These are phyloP conservation scores for Amblyjoppa fuscipennis DNA, from an alignment of 2,888 invertebrate genomes.

Conservation along the genomic window DNA sequence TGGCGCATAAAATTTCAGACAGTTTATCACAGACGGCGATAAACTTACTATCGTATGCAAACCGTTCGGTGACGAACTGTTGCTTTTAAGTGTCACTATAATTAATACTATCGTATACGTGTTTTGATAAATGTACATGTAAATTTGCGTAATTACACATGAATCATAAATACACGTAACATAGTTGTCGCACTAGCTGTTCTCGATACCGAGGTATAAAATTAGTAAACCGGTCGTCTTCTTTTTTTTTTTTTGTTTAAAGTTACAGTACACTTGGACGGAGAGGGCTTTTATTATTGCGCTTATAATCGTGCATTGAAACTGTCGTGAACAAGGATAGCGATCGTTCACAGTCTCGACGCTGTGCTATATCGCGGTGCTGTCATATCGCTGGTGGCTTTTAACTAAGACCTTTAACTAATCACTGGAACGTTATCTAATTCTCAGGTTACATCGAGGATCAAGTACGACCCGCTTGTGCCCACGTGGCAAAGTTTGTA, in stretches of 20 bases:
- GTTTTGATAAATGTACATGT: constrained; percentile 48
- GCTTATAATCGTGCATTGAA: constrained; percentile 26
- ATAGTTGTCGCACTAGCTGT: constrained; percentile 24
- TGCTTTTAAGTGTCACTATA: constrained; percentile 22
- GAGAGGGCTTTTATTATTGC: constrained; percentile 27
- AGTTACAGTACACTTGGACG: constrained; percentile 48
- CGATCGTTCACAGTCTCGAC: neutral
- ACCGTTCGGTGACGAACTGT: neutral
- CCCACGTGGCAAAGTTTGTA: constrained; percentile 90
- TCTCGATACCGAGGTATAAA: constrained; percentile 53
- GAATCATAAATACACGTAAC: constrained; percentile 41
- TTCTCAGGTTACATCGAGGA: constrained; percentile 87
- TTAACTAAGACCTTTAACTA: neutral
- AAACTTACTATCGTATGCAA: constrained; percentile 5
- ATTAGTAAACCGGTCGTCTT: constrained; percentile 62
- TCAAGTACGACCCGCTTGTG: constrained; percentile 89
- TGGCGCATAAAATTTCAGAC: neutral
- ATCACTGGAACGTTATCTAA: neutral
- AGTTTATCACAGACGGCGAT: constrained; percentile 21
- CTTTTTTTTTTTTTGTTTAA: neutral
- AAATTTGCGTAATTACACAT: constrained; percentile 58
- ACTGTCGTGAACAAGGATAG: constrained; percentile 8
- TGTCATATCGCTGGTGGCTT: neutral
- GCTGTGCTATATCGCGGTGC: neutral
- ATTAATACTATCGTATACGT: constrained; percentile 42